These are phyloP conservation scores for Atopsyche davidsoni DNA, from an alignment of 1,140 invertebrate genomes.

Conservation along the genomic window DNA sequence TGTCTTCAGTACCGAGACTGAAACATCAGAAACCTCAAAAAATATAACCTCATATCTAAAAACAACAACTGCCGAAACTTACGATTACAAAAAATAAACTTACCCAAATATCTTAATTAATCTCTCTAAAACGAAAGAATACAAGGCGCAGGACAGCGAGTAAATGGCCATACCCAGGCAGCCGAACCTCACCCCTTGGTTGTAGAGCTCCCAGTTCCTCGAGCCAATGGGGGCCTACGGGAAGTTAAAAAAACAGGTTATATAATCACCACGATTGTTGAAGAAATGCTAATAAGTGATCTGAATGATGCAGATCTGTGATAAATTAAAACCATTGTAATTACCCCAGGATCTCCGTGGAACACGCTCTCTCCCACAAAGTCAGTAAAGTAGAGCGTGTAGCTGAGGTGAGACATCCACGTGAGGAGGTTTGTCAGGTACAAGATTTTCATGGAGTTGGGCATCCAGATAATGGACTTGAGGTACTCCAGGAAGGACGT, in stretches of 20 bases:
- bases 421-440: constrained; percentile 79
- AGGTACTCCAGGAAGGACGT: constrained; percentile 57
- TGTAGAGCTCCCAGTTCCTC: constrained; percentile 51
- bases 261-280: background rate
- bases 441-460: constrained; percentile 64
- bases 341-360: constrained; percentile 62
- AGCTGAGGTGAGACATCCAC: constrained; percentile 84
- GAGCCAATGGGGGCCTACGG: constrained; percentile 51
- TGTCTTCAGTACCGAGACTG: too few relatives aligned
- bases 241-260: constrained; percentile 5
- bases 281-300: background rate
- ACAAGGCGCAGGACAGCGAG: constrained; percentile 73
- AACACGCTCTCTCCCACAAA: constrained; percentile 81
- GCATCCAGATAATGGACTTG: constrained; percentile 71
- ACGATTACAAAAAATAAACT: constrained; percentile 16
- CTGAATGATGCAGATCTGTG: background rate
- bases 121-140: constrained; percentile 71
- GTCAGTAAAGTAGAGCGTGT: constrained; percentile 82
- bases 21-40: constrained; percentile 6
- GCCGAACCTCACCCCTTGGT: constrained; percentile 73
- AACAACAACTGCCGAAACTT: background rate
- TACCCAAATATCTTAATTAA: constrained; percentile 66
- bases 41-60: constrained; percentile 3
- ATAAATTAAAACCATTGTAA: background rate
- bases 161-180: constrained; percentile 83